Evolutionary conservation across 1,140 invertebrate species (phyloP).

Genomic region (Neomicropteryx cornuta): DNA sequence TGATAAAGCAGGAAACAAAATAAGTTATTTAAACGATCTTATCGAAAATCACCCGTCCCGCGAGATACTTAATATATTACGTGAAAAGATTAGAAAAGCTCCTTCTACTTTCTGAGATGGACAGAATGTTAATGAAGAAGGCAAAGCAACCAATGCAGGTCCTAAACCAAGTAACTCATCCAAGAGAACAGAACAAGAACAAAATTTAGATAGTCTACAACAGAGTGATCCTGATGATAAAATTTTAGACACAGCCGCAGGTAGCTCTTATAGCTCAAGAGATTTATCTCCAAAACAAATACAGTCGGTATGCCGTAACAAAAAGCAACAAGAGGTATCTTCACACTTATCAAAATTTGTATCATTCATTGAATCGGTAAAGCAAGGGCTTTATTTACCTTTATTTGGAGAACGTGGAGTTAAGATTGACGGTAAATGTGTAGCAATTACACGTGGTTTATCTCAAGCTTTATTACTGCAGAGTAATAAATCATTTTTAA

Average conservation of each 20-base stretch:
- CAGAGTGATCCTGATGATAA: background rate
- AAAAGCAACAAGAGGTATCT: too few species aligned
- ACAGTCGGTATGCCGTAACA: too few species aligned
- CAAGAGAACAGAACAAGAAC: background rate
- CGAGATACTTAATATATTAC: conserved; percentile 13
- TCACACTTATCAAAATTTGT: too few species aligned
- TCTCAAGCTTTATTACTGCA: too few species aligned
- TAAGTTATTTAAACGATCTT: conserved; percentile 20
- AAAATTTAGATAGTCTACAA: background rate
- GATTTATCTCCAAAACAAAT: too few species aligned
- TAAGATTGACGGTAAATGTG: too few species aligned
- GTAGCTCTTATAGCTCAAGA: background rate
- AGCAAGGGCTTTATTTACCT: too few species aligned
- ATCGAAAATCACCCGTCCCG: conserved; percentile 14
- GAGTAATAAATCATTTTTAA: too few species aligned
- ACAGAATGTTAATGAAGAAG: conserved; percentile 7
- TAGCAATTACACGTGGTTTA: too few species aligned
- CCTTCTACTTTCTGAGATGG: conserved; percentile 8
- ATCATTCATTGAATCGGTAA: too few species aligned
- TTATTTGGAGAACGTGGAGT: too few species aligned
- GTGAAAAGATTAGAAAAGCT: conserved; percentile 13
- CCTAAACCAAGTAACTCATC: background rate
- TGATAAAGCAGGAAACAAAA: conserved; percentile 19
- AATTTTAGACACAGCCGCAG: background rate
- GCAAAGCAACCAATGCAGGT: conserved; percentile 1